Base-by-base conservation (phyloP, 2,888 invertebrate species). In the Drosophila infuscata region DNA sequence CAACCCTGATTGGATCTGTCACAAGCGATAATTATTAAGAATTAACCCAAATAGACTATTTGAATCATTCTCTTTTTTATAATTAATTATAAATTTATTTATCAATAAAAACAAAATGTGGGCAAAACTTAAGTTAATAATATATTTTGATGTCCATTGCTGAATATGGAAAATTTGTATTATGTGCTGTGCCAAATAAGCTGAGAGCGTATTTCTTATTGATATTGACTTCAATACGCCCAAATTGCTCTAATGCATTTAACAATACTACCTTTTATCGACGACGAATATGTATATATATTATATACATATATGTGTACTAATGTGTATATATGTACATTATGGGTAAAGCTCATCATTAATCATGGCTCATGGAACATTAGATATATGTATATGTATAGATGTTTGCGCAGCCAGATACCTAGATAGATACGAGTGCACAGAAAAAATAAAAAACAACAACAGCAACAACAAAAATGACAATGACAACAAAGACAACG, bases 311-410 rank as follows among this genome's bases (percentile, higher is more conserved):
- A 25, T 29, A 25, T 33, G 6, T n/a, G 20, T 11, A 29, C 0
- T n/a, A 20, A 32, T 52, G 2, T 11, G 15, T n/a, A n/a, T 43
- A n/a, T 57, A 30, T 15, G 33, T 3, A 35, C 12, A 59, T 53
- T 30, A 33, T 15, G 35, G 61, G 43, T 51, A 48, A 52, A 59
- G 63, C 62, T 60, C 53, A 72, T 75, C 67, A 78, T 72, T 69
- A 85, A 82, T 82, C 82, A 82, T 54, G 59, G 46, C 64, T 52
- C 32, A 25, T 46, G 46, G 25, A 25, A 46, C 46, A 25, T 46
- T 46, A 7, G 4, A 20, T 65, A 12, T 29, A 12, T 43, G 25
- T 65, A 12, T 29, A 12, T 43, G 25, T 17, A 17, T 41, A 12
- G 33, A 35, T 65, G 9, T 49, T 17, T 15, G 54, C 41, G 12